phyloP scores from a whole-genome alignment of 2,113 vertebrate genomes.

The Dromaius novaehollandiae region DNA sequence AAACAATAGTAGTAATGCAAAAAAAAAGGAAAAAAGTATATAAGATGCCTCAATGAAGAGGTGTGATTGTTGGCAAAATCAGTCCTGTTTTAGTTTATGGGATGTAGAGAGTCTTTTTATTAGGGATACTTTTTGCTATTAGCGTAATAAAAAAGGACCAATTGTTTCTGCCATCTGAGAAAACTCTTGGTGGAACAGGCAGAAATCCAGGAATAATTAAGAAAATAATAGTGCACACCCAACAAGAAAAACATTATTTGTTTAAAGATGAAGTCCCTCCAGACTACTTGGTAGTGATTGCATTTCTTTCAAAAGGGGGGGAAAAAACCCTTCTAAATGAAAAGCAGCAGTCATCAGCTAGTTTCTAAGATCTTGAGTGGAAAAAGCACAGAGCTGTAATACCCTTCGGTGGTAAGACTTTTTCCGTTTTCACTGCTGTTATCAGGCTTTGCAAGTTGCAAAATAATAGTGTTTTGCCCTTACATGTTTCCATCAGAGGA shows the following conservation, averaged over 20 bases:
- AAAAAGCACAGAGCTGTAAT: constrained; percentile 53
- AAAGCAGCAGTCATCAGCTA: constrained; percentile 59
- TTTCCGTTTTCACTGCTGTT: constrained; percentile 19
- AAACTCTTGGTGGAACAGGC: constrained; percentile 68
- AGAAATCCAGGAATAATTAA: constrained; percentile 76
- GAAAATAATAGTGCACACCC: constrained; percentile 70
- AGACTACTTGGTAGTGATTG: constrained; percentile 48
- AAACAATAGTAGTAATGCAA: constrained; percentile 13
- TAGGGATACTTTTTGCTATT: constrained; percentile 57
- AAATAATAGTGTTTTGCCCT: constrained; percentile 49
- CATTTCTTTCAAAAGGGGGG: constrained; percentile 34
- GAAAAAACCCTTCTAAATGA: constrained; percentile 60
- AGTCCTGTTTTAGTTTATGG: constrained; percentile 26
- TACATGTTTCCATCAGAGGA: constrained; percentile 42
- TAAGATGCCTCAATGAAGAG: constrained; percentile 47
- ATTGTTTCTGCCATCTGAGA: constrained; percentile 73
- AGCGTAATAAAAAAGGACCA: background rate
- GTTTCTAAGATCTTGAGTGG: constrained; percentile 49
- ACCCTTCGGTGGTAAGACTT: constrained; percentile 47
- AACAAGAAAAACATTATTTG: constrained; percentile 68
- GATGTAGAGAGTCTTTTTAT: constrained; percentile 45
- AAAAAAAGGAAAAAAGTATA: too few species aligned
- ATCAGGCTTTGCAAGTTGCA: constrained; percentile 34
- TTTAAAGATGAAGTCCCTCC: constrained; percentile 70
- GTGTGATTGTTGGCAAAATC: constrained; percentile 22